phyloP scores from a whole-genome alignment of 2,888 invertebrate genomes.

The Cantharis nigra region DNA sequence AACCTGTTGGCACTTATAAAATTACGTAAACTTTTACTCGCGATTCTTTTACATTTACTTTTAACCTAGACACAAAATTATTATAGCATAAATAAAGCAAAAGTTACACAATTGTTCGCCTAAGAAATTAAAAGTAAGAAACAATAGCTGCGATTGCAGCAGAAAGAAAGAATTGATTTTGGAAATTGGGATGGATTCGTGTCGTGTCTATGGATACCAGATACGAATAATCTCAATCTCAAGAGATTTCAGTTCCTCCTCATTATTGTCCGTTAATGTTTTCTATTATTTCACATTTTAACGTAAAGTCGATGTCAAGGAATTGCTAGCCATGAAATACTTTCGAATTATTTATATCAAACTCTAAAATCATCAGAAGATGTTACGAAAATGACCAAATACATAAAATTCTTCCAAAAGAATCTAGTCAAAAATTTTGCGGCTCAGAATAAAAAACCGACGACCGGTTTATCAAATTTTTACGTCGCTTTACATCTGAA shows the following conservation, averaged over 20 bases:
- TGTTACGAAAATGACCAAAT: not conserved
- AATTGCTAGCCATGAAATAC: not conserved
- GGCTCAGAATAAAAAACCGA: not conserved
- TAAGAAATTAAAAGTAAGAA: not conserved
- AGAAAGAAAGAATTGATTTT: not conserved
- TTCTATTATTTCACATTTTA: not conserved
- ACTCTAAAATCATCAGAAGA: not conserved
- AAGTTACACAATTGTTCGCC: not conserved
- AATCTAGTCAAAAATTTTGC: not conserved
- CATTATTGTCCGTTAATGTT: constrained; percentile 12
- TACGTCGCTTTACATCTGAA: too few relatives aligned
- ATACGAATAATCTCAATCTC: not conserved
- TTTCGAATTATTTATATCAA: not conserved
- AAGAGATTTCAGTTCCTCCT: constrained; percentile 6
- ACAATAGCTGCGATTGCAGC: not conserved
- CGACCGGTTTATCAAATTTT: not conserved
- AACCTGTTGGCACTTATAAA: constrained; percentile 7
- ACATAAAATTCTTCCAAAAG: not conserved
- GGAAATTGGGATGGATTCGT: constrained; percentile 3
- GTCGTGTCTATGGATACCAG: constrained; percentile 24
- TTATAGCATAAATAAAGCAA: not conserved
- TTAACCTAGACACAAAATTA: constrained; percentile 8
- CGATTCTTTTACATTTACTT: constrained; percentile 10
- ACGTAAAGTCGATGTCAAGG: not conserved
- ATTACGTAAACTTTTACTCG: constrained; percentile 12